Evolutionary conservation across 2,113 vertebrate genomes (phyloP).

Genomic region (Neogobius melanostomus): DNA sequence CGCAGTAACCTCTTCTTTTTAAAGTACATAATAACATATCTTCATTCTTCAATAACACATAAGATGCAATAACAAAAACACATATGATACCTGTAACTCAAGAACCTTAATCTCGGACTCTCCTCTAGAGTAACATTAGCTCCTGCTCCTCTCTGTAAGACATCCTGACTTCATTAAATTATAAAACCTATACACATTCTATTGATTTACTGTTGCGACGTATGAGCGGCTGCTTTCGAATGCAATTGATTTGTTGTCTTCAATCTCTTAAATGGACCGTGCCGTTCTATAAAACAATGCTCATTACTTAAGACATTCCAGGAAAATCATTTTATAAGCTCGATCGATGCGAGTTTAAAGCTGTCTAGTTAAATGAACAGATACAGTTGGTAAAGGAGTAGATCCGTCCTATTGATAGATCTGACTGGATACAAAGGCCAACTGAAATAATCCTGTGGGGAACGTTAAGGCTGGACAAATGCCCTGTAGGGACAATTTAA

Average conservation of each 20-base stretch:
- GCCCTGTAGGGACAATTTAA: background rate
- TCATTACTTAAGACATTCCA: constrained; percentile 7
- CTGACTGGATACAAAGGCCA: background rate
- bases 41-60: too few relatives aligned
- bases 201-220: background rate
- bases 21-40: too few relatives aligned
- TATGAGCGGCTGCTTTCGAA: background rate
- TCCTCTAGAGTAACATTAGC: background rate
- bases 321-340: background rate
- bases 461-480: background rate
- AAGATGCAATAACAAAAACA: too few relatives aligned
- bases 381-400: background rate
- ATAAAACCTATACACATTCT: background rate
- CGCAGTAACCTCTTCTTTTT: too few relatives aligned
- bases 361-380: background rate
- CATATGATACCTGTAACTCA: too few relatives aligned
- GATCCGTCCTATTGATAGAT: background rate
- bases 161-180: background rate
- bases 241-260: background rate
- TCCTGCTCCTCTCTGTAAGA: background rate
- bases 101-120: too few relatives aligned
- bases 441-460: background rate
- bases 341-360: background rate
- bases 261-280: background rate
- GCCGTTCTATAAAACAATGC: background rate